Percentiles rank a stretch among this genome's conserved stretches.
phyloP scores from a whole-genome alignment of 2,888 invertebrate genomes.

The Hirtodrosophila cameraria region DNA sequence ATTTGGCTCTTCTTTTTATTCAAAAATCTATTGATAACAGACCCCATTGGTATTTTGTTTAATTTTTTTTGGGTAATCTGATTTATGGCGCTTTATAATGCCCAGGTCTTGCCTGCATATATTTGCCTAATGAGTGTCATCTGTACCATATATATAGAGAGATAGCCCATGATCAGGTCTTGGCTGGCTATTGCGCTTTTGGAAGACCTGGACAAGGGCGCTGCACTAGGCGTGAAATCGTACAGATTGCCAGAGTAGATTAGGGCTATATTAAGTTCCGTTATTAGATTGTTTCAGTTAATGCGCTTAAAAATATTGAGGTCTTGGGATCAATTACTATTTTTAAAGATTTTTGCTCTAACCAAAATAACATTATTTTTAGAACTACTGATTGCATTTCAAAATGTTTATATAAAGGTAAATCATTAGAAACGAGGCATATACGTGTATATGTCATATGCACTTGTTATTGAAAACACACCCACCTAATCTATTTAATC shows the following conservation, averaged over 20 bases:
- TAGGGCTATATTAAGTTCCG: conserved; percentile 46
- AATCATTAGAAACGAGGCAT: conserved; percentile 8
- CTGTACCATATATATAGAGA: conserved; percentile 28
- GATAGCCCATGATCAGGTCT: conserved; percentile 39
- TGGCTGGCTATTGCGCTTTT: not conserved
- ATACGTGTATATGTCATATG: conserved; percentile 19
- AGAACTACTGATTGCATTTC: conserved; percentile 37
- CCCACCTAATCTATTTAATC: conserved; percentile 52
- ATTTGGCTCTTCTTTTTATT: not conserved
- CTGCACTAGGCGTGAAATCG: conserved; percentile 12
- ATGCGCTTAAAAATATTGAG: conserved; percentile 20
- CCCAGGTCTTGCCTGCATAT: conserved; percentile 30
- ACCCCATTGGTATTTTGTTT: conserved; percentile 1
- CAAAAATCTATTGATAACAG: conserved; percentile 31
- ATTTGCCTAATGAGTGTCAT: conserved; percentile 39
- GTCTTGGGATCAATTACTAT: conserved; percentile 31
- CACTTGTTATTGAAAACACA: conserved; percentile 38
- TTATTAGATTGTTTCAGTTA: conserved; percentile 22
- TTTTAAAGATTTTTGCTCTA: conserved; percentile 26
- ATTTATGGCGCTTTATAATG: conserved; percentile 37
- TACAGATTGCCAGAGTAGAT: conserved; percentile 26
- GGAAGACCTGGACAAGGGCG: conserved; percentile 1
- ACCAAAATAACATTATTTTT: conserved; percentile 52
- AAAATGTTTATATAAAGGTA: conserved; percentile 12
- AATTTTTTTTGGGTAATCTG: conserved; percentile 20